Conservation (phyloP, 2,888 invertebrate genomes). For the Beris chalybata region DNA sequence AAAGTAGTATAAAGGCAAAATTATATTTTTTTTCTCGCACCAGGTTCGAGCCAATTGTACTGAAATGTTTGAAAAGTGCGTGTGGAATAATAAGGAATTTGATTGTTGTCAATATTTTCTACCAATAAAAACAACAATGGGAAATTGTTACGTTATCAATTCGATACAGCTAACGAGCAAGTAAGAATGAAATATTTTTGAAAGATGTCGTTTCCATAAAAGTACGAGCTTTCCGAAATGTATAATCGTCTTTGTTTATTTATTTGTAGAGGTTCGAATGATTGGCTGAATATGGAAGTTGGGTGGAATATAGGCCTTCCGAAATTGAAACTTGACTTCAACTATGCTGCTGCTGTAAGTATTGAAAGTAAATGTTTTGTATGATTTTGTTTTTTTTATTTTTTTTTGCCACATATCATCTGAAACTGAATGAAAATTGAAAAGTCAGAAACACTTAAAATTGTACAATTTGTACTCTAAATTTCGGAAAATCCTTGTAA, state of each 20-base stretch:
- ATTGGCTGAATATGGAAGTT: constrained; percentile 48
- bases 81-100: constrained; percentile 59
- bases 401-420: too few species aligned
- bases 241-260: too few species aligned
- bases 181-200: constrained; percentile 40
- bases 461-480: too few species aligned
- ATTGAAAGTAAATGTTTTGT: not conserved
- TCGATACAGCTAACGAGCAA: constrained; percentile 62
- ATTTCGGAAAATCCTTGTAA: too few species aligned
- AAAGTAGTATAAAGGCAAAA: too few species aligned
- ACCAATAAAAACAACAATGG: constrained; percentile 63
- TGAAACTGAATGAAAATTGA: too few species aligned
- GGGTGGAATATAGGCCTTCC: constrained; percentile 44
- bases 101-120: constrained; percentile 67
- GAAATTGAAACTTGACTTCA: constrained; percentile 42
- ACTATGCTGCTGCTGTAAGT: constrained; percentile 38
- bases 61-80: constrained; percentile 59
- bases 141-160: constrained; percentile 64
- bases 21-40: too few species aligned
- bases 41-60: constrained; percentile 56
- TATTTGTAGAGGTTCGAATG: constrained; percentile 12
- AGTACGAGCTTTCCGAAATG: too few species aligned
- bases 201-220: not conserved
- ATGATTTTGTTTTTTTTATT: not conserved
- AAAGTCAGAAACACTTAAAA: too few species aligned